Evolutionary conservation across 2,797 vertebrate genomes (phyloP), one percentile per base, ranked within the genome.

Genomic region (Morelia viridis): DNA sequence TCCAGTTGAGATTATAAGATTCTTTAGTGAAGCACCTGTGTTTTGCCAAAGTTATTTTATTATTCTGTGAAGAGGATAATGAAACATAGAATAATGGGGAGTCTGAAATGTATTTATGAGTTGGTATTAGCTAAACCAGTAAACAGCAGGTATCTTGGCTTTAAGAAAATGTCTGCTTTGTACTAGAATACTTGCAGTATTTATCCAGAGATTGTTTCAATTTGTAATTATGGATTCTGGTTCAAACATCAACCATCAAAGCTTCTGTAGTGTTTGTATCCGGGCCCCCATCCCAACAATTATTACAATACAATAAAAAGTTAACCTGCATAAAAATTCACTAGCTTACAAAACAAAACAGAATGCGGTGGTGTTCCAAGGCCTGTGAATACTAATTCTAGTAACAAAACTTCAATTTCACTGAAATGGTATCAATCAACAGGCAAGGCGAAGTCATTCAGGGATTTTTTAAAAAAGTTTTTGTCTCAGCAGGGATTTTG

Each of bases 151-250:
- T 53, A 57, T 57, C 3, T 6, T 41, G 46, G 11, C 1, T 64
- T 46, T 50, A 64, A 76, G 12, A 31, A 28, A 71, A 60, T 57
- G 83, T 35, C 50, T 71, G 31, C 53, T 56, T 68, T 89, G 53
- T 50, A 64, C 10, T 13, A 85, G 3, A 84, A 89, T 13, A 60
- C 80, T 80, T 62, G 84, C n/a, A 10, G 90, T 24, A 80, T 87
- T 87, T 80, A n/a, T 15, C 84, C 50, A 62, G 28, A 41, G n/a
- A 60, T 83, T 76, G 31, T 62, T 80, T 92, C 58, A 80, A 62
- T 62, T 53, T 89, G 62, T 11, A 92, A 76, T 90, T 87, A 87
- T 17, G 13, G 41, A 61, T 56, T 76, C 58, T 90, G 65, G 65
- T 85, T 90, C 64, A 57, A 80, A 64, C 17, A 57, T 64, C 31